Conservation (phyloP, 2,113 vertebrate species). For the Mustelus asterias region DNA sequence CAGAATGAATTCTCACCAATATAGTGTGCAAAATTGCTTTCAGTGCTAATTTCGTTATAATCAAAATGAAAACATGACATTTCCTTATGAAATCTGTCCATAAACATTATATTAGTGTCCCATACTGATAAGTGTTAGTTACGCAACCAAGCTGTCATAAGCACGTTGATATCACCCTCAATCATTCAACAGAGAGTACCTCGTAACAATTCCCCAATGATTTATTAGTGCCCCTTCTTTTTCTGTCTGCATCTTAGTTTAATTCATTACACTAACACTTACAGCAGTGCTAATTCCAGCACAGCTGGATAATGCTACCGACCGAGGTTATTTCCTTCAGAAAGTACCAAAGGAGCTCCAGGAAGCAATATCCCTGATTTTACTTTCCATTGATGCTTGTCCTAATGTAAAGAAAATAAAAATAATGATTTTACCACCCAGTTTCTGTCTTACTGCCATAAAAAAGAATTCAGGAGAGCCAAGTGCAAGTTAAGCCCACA, state of each 20-base stretch:
- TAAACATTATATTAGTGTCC: slow-evolving; percentile 21
- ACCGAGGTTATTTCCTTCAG: background rate
- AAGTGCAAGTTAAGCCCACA: background rate
- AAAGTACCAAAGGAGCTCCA: too few relatives aligned
- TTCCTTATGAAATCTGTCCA: background rate
- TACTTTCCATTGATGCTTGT: background rate
- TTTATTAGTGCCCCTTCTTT: background rate
- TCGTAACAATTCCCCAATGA: background rate
- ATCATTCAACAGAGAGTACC: background rate
- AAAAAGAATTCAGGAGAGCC: background rate
- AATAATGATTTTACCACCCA: background rate
- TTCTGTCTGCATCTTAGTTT: background rate
- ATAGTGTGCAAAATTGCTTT: background rate
- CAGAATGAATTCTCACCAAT: background rate
- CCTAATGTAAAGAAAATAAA: background rate
- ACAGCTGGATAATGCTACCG: background rate
- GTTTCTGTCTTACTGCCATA: background rate
- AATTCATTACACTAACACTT: background rate
- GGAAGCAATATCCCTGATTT: background rate
- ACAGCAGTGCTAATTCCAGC: background rate
- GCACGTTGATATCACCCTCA: background rate
- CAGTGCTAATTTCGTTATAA: background rate
- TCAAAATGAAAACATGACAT: background rate
- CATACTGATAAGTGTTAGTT: background rate
- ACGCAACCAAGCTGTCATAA: background rate